These are phyloP conservation scores for Muntiacus reevesi DNA, from an alignment of 2,113 vertebrate species.

Conservation along the genomic window DNA sequence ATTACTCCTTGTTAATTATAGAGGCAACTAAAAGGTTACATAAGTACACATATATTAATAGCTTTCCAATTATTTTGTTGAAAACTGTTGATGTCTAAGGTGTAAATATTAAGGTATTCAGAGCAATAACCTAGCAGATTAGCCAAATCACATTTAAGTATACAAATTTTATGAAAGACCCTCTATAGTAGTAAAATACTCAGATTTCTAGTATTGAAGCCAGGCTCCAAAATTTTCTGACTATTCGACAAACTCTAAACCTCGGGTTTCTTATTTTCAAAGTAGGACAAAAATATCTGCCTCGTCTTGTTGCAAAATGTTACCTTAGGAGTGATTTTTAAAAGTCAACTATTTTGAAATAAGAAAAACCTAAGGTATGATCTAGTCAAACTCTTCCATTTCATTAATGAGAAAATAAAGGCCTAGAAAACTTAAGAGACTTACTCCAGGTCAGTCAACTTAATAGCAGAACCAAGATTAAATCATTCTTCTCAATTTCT, in stretches of 20 bases:
- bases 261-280: neutral
- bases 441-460: neutral
- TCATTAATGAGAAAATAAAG: neutral
- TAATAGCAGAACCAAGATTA: neutral
- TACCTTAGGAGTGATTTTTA: neutral
- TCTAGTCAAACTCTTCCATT: neutral
- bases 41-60: slow-evolving; percentile 39
- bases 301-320: neutral
- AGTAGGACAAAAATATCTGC: neutral
- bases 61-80: slow-evolving; percentile 22
- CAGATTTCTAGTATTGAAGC: neutral
- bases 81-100: neutral
- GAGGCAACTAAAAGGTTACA: slow-evolving; percentile 42
- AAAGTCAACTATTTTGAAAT: neutral
- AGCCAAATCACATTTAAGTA: neutral
- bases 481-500: neutral
- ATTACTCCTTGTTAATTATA: slow-evolving; percentile 27
- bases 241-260: neutral
- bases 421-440: neutral
- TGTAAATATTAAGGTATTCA: neutral
- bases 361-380: neutral
- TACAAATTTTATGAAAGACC: neutral
- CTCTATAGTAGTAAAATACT: neutral
- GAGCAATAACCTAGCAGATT: neutral
- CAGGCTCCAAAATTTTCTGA: neutral